A percentile compares a stretch with the other conserved stretches of the same genome.
Conservation (phyloP, 2,113 vertebrate species). For the Micronycteris hirsuta region DNA sequence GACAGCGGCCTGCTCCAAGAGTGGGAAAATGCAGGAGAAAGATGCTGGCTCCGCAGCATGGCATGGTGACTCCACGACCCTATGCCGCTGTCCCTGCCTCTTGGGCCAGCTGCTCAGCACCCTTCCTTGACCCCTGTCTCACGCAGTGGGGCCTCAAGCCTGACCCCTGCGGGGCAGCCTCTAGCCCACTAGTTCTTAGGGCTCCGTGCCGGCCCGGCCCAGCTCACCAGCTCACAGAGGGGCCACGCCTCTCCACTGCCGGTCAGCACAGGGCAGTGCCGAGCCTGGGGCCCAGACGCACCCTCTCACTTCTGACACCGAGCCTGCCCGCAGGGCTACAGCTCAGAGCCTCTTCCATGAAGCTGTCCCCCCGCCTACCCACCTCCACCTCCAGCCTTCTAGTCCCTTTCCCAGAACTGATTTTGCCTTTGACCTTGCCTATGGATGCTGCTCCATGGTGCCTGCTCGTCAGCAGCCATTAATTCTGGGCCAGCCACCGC, state of each 20-base stretch:
- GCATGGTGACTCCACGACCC: not conserved
- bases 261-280: not conserved
- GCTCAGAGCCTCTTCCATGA: not conserved
- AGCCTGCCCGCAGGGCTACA: not conserved
- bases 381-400: not conserved
- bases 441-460: accelerated
- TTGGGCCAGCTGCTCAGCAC: not conserved
- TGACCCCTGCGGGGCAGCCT: not conserved
- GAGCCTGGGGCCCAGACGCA: not conserved
- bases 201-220: not conserved
- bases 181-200: not conserved
- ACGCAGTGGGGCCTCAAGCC: not conserved
- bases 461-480: accelerated
- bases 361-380: not conserved
- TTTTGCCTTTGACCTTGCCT: not conserved
- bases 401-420: not conserved
- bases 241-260: not conserved
- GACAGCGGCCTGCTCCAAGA: not conserved
- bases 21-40: not conserved
- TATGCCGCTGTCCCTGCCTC: not conserved
- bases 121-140: not conserved
- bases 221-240: not conserved
- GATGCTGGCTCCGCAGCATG: not conserved
- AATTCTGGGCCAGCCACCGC: not conserved
- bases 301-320: not conserved